Evolutionary conservation across 1,140 invertebrate species (phyloP), one percentile per base, ranked within the genome.

Genomic region (Rhopalosiphum maidis): DNA sequence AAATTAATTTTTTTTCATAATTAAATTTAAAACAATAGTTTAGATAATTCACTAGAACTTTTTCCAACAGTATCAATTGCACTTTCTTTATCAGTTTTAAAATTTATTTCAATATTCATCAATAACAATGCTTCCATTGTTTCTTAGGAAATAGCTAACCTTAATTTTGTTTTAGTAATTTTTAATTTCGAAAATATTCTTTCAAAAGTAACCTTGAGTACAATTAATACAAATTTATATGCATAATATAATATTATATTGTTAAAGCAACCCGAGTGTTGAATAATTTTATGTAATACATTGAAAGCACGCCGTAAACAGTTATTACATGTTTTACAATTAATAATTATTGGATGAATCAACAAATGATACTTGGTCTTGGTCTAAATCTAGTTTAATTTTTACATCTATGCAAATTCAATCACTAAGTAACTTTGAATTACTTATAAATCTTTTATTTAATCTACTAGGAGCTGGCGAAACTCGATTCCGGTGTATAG

Each of bases 141-240:
- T 35, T 82, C n/a, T 82, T 82, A 9, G 68, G n/a, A 82, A 82
- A 82, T 82, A 82, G 68, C 15, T 82, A 1, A 82, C 18, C 68
- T 82, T 82, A 37, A 82, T 82, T 82, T 82, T 82, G 68, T 35
- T 82, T 82, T 82, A 5, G 37, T 37, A 35, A 37, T 82, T 82
- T 77, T 82, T 68, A 82, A 82, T 82, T 82, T 82, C 37, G n/a
- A 82, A 82, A 82, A 82, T 82, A n/a, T 82, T 35, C 68, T n/a
- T 5, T 82, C n/a, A 82, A n/a, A 82, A 82, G 68, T 37, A 35
- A 82, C n/a, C 30, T 82, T 82, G 30, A 11, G 68, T 37, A 82
- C 68, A 82, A n/a, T 82, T 35, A 82, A 82, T 82, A 82, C 25
- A 68, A n/a, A 30, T 68, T 22, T 68, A 82, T 82, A 82, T 82